Conservation (phyloP, 2,888 invertebrate species). For the Chesias legatella region DNA sequence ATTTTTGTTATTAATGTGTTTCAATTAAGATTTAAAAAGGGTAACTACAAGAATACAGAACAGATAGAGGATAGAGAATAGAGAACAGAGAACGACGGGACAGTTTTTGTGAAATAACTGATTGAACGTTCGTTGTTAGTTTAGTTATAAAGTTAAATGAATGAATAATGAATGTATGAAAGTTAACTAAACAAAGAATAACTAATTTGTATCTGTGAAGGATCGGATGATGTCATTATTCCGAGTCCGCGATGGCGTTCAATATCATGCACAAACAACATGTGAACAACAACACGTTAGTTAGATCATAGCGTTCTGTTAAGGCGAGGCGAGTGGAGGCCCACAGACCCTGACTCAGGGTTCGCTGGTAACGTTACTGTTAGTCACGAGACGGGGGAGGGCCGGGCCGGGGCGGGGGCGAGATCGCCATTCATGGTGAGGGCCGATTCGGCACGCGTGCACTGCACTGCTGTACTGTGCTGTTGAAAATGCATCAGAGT, state of each 20-base stretch:
- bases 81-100: too few relatives aligned
- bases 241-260: not conserved
- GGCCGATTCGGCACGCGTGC: slow-evolving; percentile 5
- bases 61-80: too few relatives aligned
- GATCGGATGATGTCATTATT: slow-evolving; percentile 7
- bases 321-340: slow-evolving; percentile 29
- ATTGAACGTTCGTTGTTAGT: too few relatives aligned
- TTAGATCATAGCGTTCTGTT: slow-evolving; percentile 39
- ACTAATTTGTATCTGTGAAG: not conserved
- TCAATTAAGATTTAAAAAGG: too few relatives aligned
- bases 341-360: slow-evolving; percentile 30
- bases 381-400: slow-evolving; percentile 31
- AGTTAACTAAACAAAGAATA: too few relatives aligned
- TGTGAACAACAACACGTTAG: slow-evolving; percentile 14
- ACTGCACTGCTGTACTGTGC: not conserved
- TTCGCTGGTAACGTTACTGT: slow-evolving; percentile 23
- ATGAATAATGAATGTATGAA: too few relatives aligned
- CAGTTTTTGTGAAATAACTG: too few relatives aligned
- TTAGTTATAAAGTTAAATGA: too few relatives aligned
- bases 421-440: slow-evolving; percentile 33
- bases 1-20: too few relatives aligned
- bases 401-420: slow-evolving; percentile 21
- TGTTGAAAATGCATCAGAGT: slow-evolving; percentile 10
- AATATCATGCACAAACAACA: slow-evolving; percentile 4
- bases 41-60: too few relatives aligned